Evolutionary conservation across 2,113 vertebrate species (phyloP).

Genomic region (Origma solitaria): DNA sequence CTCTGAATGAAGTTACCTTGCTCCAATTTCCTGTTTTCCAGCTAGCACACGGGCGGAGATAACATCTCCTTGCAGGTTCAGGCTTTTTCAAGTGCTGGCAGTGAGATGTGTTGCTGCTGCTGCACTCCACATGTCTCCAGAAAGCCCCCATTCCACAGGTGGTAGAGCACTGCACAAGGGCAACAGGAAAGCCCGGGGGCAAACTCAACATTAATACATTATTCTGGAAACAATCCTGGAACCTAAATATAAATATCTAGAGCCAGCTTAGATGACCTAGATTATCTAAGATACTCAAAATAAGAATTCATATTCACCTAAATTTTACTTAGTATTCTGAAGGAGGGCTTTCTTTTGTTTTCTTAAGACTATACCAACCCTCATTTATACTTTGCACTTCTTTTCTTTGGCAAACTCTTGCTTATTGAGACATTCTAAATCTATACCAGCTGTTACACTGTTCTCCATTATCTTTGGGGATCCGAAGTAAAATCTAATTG

Average conservation of each 20-base stretch:
- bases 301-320: background rate
- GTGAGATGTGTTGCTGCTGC: conserved; percentile 73
- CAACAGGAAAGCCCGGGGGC: background rate
- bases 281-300: background rate
- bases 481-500: background rate
- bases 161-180: conserved; percentile 82
- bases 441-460: background rate
- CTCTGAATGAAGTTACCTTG: conserved; percentile 73
- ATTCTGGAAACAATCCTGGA: background rate
- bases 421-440: background rate
- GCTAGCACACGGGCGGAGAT: conserved; percentile 84
- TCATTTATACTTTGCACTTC: background rate
- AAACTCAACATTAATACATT: background rate
- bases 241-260: background rate
- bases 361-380: background rate
- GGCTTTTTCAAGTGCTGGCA: conserved; percentile 80
- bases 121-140: conserved; percentile 86
- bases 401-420: background rate
- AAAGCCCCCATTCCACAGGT: conserved; percentile 89
- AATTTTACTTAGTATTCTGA: background rate
- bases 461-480: background rate
- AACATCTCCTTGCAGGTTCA: conserved; percentile 85
- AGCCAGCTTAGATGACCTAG: background rate
- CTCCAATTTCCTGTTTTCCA: conserved; percentile 91
- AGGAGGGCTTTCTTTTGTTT: background rate